Evolutionary conservation across 2,888 invertebrate species (phyloP).

Genomic region (Cryptocheilus praepositus): DNA sequence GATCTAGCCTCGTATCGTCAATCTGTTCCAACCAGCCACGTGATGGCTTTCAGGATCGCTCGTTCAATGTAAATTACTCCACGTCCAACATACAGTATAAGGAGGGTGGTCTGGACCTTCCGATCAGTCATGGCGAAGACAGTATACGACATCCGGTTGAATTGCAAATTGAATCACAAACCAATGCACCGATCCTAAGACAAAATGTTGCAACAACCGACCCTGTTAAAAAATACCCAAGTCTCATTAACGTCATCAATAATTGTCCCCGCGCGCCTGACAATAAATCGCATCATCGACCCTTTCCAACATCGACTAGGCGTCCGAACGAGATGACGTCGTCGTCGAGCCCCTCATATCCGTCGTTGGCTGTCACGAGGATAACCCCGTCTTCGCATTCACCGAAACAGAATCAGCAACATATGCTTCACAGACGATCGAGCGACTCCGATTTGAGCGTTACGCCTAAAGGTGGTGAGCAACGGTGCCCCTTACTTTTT

Average conservation of each 20-base stretch:
- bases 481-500: neutral
- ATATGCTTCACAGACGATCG: constrained; percentile 83
- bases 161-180: too few relatives aligned
- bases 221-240: constrained; percentile 64
- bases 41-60: too few relatives aligned
- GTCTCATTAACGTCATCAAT: too few relatives aligned
- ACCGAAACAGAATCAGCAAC: constrained; percentile 74
- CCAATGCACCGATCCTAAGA: neutral
- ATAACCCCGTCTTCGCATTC: constrained; percentile 73
- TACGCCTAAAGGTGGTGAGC: constrained; percentile 89
- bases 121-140: too few relatives aligned
- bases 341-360: constrained; percentile 64
- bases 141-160: too few relatives aligned
- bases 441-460: constrained; percentile 96
- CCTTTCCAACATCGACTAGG: constrained; percentile 47
- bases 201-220: constrained; percentile 54
- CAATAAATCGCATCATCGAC: too few relatives aligned
- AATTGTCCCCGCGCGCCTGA: too few relatives aligned
- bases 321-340: constrained; percentile 63
- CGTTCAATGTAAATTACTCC: too few relatives aligned
- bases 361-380: constrained; percentile 42
- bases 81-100: too few relatives aligned
- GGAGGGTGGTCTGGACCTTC: too few relatives aligned
- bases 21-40: too few relatives aligned
- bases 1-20: too few relatives aligned